Evolutionary conservation across 2,113 vertebrate genomes (phyloP).

Genomic region (Fukomys damarensis): DNA sequence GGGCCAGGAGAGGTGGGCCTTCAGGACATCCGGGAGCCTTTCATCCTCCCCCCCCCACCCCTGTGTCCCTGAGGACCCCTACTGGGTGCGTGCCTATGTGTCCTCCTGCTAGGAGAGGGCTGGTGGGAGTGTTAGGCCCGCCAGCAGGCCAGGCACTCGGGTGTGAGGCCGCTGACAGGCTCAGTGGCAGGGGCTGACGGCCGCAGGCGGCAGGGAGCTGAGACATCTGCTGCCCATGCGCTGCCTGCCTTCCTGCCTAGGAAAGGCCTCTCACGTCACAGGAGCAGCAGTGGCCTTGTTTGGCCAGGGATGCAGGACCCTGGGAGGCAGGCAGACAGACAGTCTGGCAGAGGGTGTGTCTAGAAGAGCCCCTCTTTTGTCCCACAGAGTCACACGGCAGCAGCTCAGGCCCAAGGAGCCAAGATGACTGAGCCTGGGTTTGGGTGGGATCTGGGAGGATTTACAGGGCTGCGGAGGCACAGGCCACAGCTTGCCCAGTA

Average conservation of each 20-base stretch:
- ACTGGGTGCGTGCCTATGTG: not conserved
- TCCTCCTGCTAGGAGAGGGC: not conserved
- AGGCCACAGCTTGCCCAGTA: conserved; percentile 72
- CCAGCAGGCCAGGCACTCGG: conserved; percentile 69
- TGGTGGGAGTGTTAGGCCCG: not conserved
- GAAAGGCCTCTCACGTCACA: conserved; percentile 70
- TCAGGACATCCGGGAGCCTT: conserved; percentile 11
- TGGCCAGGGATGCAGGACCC: conserved; percentile 59
- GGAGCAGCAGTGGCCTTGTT: conserved; percentile 65
- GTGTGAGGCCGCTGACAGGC: conserved; percentile 82
- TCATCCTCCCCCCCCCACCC: conserved; percentile 41
- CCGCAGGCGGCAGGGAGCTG: conserved; percentile 72
- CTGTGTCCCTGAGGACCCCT: not conserved
- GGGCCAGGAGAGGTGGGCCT: conserved; percentile 57
- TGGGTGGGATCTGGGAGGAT: conserved; percentile 69
- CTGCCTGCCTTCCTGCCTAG: conserved; percentile 54
- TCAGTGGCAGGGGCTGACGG: conserved; percentile 69
- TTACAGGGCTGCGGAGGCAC: conserved; percentile 37
- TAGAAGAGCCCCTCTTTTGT: conserved; percentile 2
- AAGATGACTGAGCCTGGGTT: conserved; percentile 63
- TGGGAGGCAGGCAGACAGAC: conserved; percentile 15
- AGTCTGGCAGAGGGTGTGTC: conserved; percentile 22
- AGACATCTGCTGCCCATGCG: conserved; percentile 83
- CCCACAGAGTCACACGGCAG: conserved; percentile 38
- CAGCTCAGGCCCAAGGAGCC: conserved; percentile 55